Base-by-base conservation (phyloP, 1,140 invertebrate species). In the Agrypnia vestita region DNA sequence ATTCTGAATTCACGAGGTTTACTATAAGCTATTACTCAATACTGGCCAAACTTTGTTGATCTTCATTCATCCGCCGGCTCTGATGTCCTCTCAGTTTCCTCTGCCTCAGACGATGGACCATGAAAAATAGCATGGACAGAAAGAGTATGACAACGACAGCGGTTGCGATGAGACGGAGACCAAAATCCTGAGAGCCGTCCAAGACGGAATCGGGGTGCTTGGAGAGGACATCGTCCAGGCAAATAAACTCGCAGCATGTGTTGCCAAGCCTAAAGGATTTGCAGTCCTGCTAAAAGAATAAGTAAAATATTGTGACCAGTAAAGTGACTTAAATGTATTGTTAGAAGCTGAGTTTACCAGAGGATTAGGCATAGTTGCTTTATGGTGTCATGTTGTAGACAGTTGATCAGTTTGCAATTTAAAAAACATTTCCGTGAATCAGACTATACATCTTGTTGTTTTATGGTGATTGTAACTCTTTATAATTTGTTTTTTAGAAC, bases 221-320 rank as follows among this genome's bases (percentile, higher is more conserved):
- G 73, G 90, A 88, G 44, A 96, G 89, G 53, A 94, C 92, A 84
- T 96, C 93, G 84, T 97, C 95, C 84, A 96, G 85, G 85, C 96
- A 97, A 83, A 95, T 94, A 84, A 96, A 97, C 85, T 97, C 94
- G 86, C 96, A 97, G 86, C 96, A 97, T 12, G 93, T 93, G 83
- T 92, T 94, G 12, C 95, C 94, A 62, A 96, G 91, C 78, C 94
- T 92, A 85, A 96, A 96, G 71, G 95, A 95, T 85, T 95, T 95
- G 86, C 95, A 97, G 85, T 95, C 93, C 92, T 95, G 89, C 76
- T 79, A 78, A 80, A 19, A 62, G 79, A n/a, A 46, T 3, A 56
- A 13, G 0, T 56, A 64, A 35, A 43, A 35, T 35, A 35, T 1
- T 35, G 25, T 35, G 25, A 35, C 6, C 25, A 35, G 25, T 35